Base-by-base conservation (phyloP, 2,113 vertebrate genomes). In the Tonatia bakeri region DNA sequence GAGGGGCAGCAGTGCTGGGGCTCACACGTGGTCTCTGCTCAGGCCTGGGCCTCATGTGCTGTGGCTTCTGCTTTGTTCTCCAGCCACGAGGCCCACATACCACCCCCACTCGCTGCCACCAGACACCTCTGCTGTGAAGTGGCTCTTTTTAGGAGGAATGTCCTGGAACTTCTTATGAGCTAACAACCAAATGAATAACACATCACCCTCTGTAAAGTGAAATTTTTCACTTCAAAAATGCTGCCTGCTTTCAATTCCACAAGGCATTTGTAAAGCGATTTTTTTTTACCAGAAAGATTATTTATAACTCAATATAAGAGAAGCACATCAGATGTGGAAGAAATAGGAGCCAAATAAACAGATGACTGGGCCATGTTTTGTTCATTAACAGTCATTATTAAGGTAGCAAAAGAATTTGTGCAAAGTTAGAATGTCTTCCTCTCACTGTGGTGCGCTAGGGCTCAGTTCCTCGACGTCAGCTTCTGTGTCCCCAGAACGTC, bases 91-190 rank as follows among this genome's bases (percentile, higher is more conserved):
- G 47, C 47, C 69, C 19, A 1, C 24, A 13, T 26, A 12, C 9
- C 10, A 8, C 4, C 1, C 28, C 15, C 0, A 0, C 20, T 33
- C 0, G 0, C n/a, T 24, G 33, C 50, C 1, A 1, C 47, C 54
- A 9, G 31, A 24, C 11, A 59, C 69, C 50, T 1, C 20, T 10
- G 19, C 59, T 2, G 26, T 69, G 50, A 31, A 22, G 24, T 38
- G 36, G 5, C 50, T 56, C 24, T 17, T 75, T 38, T 26, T 2
- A 31, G 67, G 50, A 70, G 31, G 70, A 80, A 40, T 5, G 72
- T 59, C 56, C 88, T 59, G 67, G 28, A 76, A 28, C 15, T n/a
- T 80, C 40, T 81, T 87, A 31, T 0, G 1, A 24, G 22, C 38
- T 92, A 54, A 31, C 38, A 67, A 36, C 47, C 40, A 28, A n/a